Conservation (phyloP, 2,113 vertebrate species). For the Heteronetta atricapilla region DNA sequence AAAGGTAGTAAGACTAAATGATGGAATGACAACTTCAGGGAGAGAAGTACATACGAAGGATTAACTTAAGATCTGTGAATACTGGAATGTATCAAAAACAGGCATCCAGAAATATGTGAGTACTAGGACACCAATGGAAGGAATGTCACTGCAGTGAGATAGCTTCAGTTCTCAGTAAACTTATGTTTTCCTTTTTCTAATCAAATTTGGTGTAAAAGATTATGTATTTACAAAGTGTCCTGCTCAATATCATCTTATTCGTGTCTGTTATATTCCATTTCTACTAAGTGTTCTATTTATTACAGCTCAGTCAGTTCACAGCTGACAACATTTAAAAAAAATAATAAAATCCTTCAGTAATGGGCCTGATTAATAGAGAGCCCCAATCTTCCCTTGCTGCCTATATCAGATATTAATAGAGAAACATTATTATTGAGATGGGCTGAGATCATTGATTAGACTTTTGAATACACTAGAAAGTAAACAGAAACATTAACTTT, state of each 20-base stretch:
- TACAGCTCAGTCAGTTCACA: constrained; percentile 6
- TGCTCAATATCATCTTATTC: not conserved
- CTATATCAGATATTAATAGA: not conserved
- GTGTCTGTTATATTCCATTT: not conserved
- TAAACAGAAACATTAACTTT: constrained; percentile 56
- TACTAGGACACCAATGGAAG: not conserved
- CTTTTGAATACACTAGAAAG: constrained; percentile 4
- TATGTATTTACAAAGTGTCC: not conserved
- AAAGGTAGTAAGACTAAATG: not conserved
- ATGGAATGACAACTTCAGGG: not conserved
- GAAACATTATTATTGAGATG: constrained; percentile 16
- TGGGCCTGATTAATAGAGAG: not conserved
- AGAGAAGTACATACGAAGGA: not conserved
- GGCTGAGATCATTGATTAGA: constrained; percentile 41
- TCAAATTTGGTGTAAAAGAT: not conserved
- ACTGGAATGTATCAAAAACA: not conserved
- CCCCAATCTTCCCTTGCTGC: not conserved
- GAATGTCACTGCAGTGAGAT: not conserved
- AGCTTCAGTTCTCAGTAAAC: not conserved
- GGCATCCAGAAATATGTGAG: not conserved
- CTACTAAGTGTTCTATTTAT: constrained; percentile 37
- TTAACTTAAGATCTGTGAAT: not conserved
- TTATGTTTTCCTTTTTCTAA: not conserved
- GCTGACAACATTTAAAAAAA: not conserved
- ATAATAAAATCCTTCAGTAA: not conserved